Evolutionary conservation across 1,140 invertebrate species (phyloP), one percentile per base, ranked within the genome.

Genomic region (Drosophila virilis): DNA sequence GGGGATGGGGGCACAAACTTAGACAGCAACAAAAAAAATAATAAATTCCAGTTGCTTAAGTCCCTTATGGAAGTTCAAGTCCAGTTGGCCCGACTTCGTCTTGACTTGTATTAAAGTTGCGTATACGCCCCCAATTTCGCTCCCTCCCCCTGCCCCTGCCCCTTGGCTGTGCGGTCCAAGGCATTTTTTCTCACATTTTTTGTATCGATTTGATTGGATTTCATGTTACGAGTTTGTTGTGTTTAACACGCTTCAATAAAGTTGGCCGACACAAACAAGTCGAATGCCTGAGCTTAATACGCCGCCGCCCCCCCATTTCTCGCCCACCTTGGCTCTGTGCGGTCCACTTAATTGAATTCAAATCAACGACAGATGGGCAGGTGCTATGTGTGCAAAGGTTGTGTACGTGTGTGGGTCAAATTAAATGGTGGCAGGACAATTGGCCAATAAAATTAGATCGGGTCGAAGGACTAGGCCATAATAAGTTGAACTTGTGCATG

Each of bases 121-220:
- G 48, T 48, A 77, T 77, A 77, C 74, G 74, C 62, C 57, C 54
- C 32, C 32, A 15, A 42, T 45, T 51, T 37, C 17, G 37, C 15
- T 15, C 10, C 8, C 12, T 52, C 13, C 1, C 37, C 7, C 32
- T 52, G n/a, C n/a, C 35, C 55, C 15, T 8, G 13, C 42, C 7
- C 17, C 35, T 52, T 48, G 17, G 15, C 10, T 28, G 13, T 28
- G 22, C 46, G 12, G 38, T 13, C 48, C 22, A 48, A 6, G 6
- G 22, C 0, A 32, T n/a, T 43, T 45, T 55, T 17, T 42, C 10
- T 9, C 6, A 15, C 48, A 8, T 43, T n/a, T 33, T 58, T 74
- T 88, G 84, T 88, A 88, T 88, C 84, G 84, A 88, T 88, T 88
- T 88, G 84, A 88, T 88, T 89, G 80, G 84, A 84, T 84, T 83